Percentiles rank a stretch among this genome's conserved stretches.
Conservation (phyloP, 2,888 invertebrate species). For the Scaptomyza tumidula region DNA sequence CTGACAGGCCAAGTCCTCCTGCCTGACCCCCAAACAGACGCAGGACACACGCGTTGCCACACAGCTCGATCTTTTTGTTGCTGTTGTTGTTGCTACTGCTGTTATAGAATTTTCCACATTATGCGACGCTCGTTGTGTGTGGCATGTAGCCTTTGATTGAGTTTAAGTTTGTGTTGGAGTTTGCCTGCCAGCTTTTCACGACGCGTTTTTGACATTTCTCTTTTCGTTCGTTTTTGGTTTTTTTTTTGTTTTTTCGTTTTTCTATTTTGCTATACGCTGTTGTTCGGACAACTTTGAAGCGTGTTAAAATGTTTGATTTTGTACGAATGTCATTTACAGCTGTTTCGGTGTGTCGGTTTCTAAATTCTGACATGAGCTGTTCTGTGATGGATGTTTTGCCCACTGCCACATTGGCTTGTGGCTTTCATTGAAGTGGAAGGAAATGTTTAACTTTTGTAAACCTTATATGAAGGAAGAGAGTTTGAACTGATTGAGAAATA, state of each 20-base stretch:
- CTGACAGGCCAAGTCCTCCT: constrained; percentile 49
- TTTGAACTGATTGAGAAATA: neutral
- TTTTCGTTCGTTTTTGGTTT: constrained; percentile 7
- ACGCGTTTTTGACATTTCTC: constrained; percentile 71
- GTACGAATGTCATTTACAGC: constrained; percentile 77
- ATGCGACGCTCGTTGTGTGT: constrained; percentile 63
- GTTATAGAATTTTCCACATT: constrained; percentile 67
- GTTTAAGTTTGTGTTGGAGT: constrained; percentile 51
- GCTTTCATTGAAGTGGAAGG: neutral
- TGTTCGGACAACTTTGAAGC: constrained; percentile 69
- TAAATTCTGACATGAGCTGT: constrained; percentile 41
- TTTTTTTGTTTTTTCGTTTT: neutral
- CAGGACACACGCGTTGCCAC: constrained; percentile 73
- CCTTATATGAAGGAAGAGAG: too few relatives aligned
- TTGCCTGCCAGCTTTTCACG: constrained; percentile 69
- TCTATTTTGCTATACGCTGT: constrained; percentile 40
- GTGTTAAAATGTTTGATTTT: constrained; percentile 80
- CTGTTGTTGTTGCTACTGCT: constrained; percentile 39
- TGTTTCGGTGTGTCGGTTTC: constrained; percentile 54
- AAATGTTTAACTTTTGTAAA: neutral
- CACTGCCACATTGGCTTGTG: constrained; percentile 19
- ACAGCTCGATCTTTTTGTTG: constrained; percentile 30
- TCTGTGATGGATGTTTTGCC: constrained; percentile 53
- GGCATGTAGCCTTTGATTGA: constrained; percentile 71
- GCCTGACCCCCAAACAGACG: constrained; percentile 68